A percentile compares a stretch with the other conserved stretches of the same genome.
Conservation (phyloP, 2,113 vertebrate genomes). For the Polyodon spathula region DNA sequence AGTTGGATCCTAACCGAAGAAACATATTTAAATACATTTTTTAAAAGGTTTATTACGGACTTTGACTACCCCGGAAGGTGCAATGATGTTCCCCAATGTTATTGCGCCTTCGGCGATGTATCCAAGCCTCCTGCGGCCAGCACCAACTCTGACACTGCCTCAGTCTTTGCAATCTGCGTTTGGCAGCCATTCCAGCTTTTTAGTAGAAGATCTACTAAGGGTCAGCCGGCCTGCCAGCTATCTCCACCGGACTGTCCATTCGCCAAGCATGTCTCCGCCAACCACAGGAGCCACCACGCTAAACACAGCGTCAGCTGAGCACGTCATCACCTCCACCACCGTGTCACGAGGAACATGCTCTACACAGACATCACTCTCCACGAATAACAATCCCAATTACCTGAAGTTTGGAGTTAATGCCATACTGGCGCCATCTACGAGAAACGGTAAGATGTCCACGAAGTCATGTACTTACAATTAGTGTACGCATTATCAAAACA, state of each 20-base stretch:
- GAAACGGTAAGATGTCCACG: constrained; percentile 57
- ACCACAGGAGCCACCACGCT: constrained; percentile 37
- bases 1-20: constrained; percentile 40
- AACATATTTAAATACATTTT: constrained; percentile 26
- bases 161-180: constrained; percentile 68
- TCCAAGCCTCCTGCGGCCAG: constrained; percentile 72
- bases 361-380: constrained; percentile 39
- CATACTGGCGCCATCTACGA: constrained; percentile 79
- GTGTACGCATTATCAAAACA: too few species aligned
- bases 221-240: constrained; percentile 68
- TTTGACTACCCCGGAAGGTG: constrained; percentile 31
- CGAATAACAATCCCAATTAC: constrained; percentile 58
- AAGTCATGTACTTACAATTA: background rate
- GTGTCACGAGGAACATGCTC: constrained; percentile 49
- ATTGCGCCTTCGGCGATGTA: constrained; percentile 79
- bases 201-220: constrained; percentile 83
- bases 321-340: constrained; percentile 30
- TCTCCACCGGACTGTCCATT: constrained; percentile 59
- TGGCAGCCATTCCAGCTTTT: constrained; percentile 73
- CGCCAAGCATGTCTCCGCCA: constrained; percentile 53
- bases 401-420: constrained; percentile 94
- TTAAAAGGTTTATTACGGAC: constrained; percentile 13
- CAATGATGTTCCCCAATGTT: constrained; percentile 87
- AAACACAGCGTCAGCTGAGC: constrained; percentile 49
- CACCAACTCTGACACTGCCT: constrained; percentile 69